These are phyloP conservation scores for Ianthella basta DNA, from an alignment of 37 sponge, comb jelly and placozoan species.

Conservation along the genomic window DNA sequence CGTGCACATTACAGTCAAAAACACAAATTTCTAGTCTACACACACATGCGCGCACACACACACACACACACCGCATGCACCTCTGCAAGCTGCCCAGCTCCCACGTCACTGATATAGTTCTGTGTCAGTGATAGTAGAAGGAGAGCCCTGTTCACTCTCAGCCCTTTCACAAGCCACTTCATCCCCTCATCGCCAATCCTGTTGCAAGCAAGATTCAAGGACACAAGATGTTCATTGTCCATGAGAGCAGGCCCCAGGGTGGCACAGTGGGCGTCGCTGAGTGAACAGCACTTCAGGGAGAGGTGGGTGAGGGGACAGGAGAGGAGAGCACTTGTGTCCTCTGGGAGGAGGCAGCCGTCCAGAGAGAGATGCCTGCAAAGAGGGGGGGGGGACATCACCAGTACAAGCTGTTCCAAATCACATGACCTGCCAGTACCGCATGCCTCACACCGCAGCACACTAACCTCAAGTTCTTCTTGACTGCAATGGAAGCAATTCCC, in stretches of 20 bases:
- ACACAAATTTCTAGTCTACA: too few species aligned
- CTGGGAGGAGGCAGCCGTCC: neutral
- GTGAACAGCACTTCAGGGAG: constrained; percentile 36
- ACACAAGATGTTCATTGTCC: neutral
- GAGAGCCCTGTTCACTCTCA: constrained; percentile 78
- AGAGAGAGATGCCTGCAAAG: constrained; percentile 17
- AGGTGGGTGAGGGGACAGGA: constrained; percentile 1
- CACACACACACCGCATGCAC: neutral
- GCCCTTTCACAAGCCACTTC: constrained; percentile 22
- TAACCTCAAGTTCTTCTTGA: constrained; percentile 3
- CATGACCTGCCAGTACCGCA: neutral
- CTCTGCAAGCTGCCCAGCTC: constrained; percentile 34
- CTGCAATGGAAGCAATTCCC: neutral
- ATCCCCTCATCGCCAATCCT: constrained; percentile 9
- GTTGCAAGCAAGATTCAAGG: neutral
- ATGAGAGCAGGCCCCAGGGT: constrained; percentile 30
- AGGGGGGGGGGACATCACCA: neutral
- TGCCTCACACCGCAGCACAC: neutral
- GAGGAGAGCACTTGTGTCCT: neutral
- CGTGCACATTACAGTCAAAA: too few species aligned
- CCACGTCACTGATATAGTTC: constrained; percentile 66
- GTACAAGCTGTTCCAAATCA: neutral
- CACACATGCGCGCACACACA: neutral
- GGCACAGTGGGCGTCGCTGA: constrained; percentile 14
- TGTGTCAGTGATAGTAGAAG: constrained; percentile 55